A percentile compares a stretch with the other conserved stretches of the same genome.
phyloP scores from a whole-genome alignment of 2,888 invertebrate species.

The Holacanthella duospinosa region DNA sequence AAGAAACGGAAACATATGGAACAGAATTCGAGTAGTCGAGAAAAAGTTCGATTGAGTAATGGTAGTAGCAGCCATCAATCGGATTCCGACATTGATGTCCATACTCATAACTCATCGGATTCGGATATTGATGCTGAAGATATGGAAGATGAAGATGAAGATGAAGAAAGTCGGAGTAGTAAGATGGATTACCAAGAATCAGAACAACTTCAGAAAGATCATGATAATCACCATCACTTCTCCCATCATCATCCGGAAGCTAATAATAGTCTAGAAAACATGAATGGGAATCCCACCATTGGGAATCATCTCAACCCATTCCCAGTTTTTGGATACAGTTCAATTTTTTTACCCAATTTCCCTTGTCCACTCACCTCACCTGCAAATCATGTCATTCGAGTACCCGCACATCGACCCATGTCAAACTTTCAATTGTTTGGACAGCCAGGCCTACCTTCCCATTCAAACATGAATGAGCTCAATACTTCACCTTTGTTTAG shows the following conservation, averaged over 20 bases:
- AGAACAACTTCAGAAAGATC: constrained; percentile 14
- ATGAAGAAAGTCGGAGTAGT: not conserved
- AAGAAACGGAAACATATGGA: constrained; percentile 16
- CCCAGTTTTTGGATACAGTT: constrained; percentile 37
- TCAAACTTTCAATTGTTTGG: constrained; percentile 38
- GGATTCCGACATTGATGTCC: constrained; percentile 23
- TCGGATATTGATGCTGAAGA: constrained; percentile 27
- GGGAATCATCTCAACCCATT: constrained; percentile 28
- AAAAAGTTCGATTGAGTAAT: not conserved
- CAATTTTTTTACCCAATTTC: constrained; percentile 37
- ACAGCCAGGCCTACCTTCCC: constrained; percentile 31
- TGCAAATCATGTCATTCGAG: constrained; percentile 40
- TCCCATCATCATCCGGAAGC: constrained; percentile 18
- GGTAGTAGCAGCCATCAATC: constrained; percentile 13
- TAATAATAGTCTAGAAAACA: not conserved
- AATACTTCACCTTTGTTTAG: constrained; percentile 36
- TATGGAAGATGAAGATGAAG: constrained; percentile 5
- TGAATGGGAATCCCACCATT: constrained; percentile 8
- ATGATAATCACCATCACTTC: constrained; percentile 19
- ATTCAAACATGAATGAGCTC: constrained; percentile 32
- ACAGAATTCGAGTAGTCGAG: not conserved
- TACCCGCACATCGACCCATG: constrained; percentile 54
- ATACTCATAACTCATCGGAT: constrained; percentile 22
- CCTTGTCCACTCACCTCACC: constrained; percentile 37
- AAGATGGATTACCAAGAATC: not conserved